phyloP scores from a whole-genome alignment of 37 sponge, comb jelly and placozoan species.

The Spongilla lacustris region DNA sequence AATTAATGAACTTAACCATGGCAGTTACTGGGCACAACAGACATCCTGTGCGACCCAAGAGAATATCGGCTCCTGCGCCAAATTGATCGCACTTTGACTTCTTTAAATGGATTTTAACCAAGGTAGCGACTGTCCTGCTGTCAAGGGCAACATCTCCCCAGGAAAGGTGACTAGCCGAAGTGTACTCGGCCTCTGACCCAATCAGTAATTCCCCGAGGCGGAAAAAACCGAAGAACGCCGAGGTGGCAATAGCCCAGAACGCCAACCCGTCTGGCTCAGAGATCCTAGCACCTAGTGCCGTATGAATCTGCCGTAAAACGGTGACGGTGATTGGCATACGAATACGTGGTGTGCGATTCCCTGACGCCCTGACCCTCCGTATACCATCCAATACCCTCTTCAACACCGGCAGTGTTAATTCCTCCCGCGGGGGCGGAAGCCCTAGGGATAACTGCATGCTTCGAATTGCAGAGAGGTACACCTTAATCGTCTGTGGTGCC shows the following conservation, averaged over 20 bases:
- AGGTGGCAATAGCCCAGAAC: slow-evolving; percentile 13
- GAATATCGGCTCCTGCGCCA: neutral
- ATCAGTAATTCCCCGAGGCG: slow-evolving; percentile 26
- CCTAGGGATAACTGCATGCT: neutral
- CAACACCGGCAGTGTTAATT: neutral
- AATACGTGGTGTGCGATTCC: neutral
- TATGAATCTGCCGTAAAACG: neutral
- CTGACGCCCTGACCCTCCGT: neutral
- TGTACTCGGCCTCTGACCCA: too few relatives aligned
- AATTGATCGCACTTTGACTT: slow-evolving; percentile 20
- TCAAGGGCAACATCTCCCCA: slow-evolving; percentile 7
- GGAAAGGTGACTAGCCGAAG: too few relatives aligned
- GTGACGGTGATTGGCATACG: neutral
- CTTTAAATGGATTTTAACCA: neutral
- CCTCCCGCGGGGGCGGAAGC: neutral
- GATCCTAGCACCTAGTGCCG: neutral
- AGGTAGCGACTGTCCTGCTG: neutral
- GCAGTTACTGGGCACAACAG: neutral
- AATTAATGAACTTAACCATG: neutral
- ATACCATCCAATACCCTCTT: slow-evolving; percentile 5
- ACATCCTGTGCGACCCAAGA: neutral
- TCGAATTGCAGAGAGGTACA: neutral
- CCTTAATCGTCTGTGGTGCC: neutral
- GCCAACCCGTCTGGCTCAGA: neutral
- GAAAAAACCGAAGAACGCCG: slow-evolving; percentile 23